Evolutionary conservation across 2,888 invertebrate species (phyloP).

Genomic region (Gerris lacustris): DNA sequence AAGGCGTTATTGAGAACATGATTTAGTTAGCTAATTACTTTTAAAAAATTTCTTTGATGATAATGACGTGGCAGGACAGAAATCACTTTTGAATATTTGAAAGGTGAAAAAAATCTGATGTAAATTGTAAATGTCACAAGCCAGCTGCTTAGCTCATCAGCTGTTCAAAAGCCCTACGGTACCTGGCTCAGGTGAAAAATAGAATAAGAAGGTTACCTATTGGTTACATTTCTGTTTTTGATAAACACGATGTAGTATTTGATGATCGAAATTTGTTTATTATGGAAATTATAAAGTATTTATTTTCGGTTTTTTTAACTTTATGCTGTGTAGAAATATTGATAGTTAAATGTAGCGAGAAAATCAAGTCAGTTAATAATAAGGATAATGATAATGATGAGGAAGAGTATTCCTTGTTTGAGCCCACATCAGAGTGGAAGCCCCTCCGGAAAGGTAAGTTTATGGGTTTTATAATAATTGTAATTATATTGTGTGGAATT

Average conservation of each 20-base stretch:
- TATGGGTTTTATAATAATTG: neutral
- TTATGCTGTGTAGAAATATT: neutral
- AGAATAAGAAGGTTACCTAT: too few species aligned
- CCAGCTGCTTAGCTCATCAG: too few species aligned
- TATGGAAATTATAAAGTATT: neutral
- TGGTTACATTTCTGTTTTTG: neutral
- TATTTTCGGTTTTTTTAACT: neutral
- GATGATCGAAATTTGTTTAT: neutral
- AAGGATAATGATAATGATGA: conserved; percentile 14
- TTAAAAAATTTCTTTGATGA: too few species aligned
- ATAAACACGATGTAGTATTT: neutral
- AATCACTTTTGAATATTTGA: too few species aligned
- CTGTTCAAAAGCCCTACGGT: too few species aligned
- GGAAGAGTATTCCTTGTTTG: conserved; percentile 17
- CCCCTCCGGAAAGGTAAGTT: conserved; percentile 22
- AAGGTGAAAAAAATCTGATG: too few species aligned
- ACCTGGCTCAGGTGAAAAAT: too few species aligned
- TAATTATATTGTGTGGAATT: neutral
- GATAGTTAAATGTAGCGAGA: neutral
- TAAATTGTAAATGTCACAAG: too few species aligned
- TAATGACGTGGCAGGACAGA: too few species aligned
- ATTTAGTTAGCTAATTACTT: too few species aligned
- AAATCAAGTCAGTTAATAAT: conserved; percentile 6
- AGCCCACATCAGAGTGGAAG: conserved; percentile 24
- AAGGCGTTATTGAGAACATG: too few species aligned